Percentiles rank a stretch among this genome's conserved stretches.
Conservation (phyloP, 1,140 invertebrate species). For the Magallana ariakensis region DNA sequence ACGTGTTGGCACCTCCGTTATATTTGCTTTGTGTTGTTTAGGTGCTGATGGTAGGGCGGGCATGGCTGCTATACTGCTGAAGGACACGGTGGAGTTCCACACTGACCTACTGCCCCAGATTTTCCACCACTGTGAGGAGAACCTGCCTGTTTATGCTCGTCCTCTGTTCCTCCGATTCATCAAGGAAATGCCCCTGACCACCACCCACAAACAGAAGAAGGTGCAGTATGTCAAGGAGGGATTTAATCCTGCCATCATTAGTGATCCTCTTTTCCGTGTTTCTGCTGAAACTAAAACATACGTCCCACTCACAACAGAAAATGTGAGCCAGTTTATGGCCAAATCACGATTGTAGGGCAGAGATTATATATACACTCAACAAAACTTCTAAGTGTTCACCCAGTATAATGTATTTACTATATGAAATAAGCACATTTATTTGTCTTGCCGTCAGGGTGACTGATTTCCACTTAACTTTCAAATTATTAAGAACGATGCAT, state of each 20-base stretch:
- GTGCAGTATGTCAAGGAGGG: conserved; percentile 89
- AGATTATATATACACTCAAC: too few species aligned
- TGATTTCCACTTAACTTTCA: too few species aligned
- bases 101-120: conserved; percentile 63
- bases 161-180: conserved; percentile 91
- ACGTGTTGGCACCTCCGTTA: too few species aligned
- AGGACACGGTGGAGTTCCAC: conserved; percentile 61
- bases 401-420: too few species aligned
- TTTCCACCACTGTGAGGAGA: conserved; percentile 64
- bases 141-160: conserved; percentile 90
- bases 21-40: neutral
- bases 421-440: too few species aligned
- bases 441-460: too few species aligned
- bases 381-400: too few species aligned
- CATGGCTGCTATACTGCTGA: conserved; percentile 74
- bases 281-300: conserved; percentile 81
- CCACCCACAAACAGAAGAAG: conserved; percentile 70
- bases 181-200: conserved; percentile 61
- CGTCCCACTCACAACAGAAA: conserved; percentile 80
- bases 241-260: conserved; percentile 88
- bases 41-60: conserved; percentile 58
- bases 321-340: conserved; percentile 28
- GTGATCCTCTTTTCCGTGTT: conserved; percentile 89
- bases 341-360: conserved; percentile 38
- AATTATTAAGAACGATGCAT: too few species aligned